phyloP scores from a whole-genome alignment of 2,797 vertebrate species.

The Pagetopsis macropterus region DNA sequence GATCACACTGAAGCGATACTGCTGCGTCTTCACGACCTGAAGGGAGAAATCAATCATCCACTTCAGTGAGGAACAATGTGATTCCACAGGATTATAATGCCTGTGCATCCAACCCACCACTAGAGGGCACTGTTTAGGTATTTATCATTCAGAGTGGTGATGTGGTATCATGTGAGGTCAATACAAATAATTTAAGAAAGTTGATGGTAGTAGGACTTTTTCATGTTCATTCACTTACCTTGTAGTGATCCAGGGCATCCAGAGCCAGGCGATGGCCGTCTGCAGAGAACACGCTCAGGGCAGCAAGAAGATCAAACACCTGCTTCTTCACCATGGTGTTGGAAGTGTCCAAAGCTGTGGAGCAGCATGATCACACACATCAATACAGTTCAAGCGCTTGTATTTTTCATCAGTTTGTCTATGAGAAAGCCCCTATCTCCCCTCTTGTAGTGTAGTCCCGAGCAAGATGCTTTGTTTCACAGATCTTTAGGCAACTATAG shows the following conservation, averaged over 20 bases:
- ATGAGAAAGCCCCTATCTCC: not conserved
- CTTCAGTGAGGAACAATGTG: not conserved
- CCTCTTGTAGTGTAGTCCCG: not conserved
- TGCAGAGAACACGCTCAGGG: conserved; percentile 93
- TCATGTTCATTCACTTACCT: conserved; percentile 82
- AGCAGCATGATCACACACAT: conserved; percentile 35
- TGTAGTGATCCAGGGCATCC: conserved; percentile 96
- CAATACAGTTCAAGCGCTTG: not conserved
- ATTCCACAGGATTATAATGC: not conserved
- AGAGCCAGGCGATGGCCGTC: conserved; percentile 91
- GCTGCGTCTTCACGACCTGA: conserved; percentile 91
- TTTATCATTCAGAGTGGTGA: not conserved
- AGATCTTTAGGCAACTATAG: conserved; percentile 22
- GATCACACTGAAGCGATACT: conserved; percentile 96
- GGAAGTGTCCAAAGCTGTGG: conserved; percentile 93
- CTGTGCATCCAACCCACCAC: conserved; percentile 21
- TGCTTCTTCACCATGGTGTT: conserved; percentile 99
- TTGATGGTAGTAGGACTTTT: no score
- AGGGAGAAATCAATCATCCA: conserved; percentile 12
- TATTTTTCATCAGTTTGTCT: conserved; percentile 10
- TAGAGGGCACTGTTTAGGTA: conserved; percentile 33
- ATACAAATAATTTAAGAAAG: not conserved
- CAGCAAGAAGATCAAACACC: conserved; percentile 95
- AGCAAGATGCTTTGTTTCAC: conserved; percentile 35
- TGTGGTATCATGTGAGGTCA: not conserved